Evolutionary conservation across 2,797 vertebrate genomes (phyloP).

Genomic region (Adrianichthys oophorus): DNA sequence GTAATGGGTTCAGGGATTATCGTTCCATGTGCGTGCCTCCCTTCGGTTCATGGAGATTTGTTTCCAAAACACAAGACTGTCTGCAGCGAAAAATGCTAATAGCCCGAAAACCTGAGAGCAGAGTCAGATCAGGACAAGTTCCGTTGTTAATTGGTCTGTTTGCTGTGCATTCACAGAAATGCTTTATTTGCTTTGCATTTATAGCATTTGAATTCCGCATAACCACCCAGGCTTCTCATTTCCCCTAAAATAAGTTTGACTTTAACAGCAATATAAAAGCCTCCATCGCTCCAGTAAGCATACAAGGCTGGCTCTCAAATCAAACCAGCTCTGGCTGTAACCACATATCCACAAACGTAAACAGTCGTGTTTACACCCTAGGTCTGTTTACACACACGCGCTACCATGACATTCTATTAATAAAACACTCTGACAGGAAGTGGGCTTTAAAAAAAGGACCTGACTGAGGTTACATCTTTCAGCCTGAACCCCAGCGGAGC

Average conservation of each 20-base stretch:
- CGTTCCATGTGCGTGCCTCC: conserved; percentile 22
- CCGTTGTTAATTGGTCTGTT: conserved; percentile 19
- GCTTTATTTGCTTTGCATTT: conserved; percentile 3
- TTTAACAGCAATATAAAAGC: not conserved
- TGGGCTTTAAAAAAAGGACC: conserved; percentile 36
- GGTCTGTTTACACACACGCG: conserved; percentile 36
- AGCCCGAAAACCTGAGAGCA: too few relatives aligned
- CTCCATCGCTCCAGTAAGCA: not conserved
- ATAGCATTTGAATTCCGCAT: not conserved
- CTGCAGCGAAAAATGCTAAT: not conserved
- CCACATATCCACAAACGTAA: conserved; percentile 41
- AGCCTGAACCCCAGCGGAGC: conserved; percentile 18
- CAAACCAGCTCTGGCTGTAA: conserved; percentile 21
- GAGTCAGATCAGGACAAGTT: too few relatives aligned
- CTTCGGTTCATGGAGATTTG: conserved; percentile 41
- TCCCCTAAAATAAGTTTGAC: conserved; percentile 20
- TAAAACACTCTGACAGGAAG: conserved; percentile 40
- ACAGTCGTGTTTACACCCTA: conserved; percentile 26
- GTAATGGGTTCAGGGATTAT: conserved; percentile 38
- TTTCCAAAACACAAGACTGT: conserved; percentile 56
- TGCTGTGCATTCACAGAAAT: conserved; percentile 29
- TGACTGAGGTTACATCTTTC: conserved; percentile 29
- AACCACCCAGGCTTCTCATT: conserved; percentile 37
- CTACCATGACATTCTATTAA: conserved; percentile 42
- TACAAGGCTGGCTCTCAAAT: conserved; percentile 25